Evolutionary conservation across 2,113 vertebrate genomes (phyloP), one percentile per base, ranked within the genome.

Genomic region (Himantopus leucocephalus): DNA sequence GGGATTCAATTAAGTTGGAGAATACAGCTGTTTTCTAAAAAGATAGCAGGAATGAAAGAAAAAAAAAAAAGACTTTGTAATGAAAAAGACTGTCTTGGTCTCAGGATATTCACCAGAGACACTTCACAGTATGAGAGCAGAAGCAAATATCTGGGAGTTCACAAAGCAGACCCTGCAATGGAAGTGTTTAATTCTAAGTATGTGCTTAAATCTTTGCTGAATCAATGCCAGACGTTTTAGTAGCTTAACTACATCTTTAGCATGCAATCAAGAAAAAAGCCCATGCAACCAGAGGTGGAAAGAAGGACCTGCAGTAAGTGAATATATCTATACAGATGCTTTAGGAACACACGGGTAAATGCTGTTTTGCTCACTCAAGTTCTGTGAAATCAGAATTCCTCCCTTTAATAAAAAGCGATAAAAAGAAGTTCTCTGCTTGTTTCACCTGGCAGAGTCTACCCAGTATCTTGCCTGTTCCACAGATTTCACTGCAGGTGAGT

Each of bases 111-210:
- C 60, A 92, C 70, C 21, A 81, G 91, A 82, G 85, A 94, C 85
- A 75, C 48, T 71, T 29, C 35, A 73, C 63, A 70, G 17, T 55
- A 77, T 66, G 55, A 93, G 45, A 76, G 77, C 81, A 96, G 92
- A 95, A 92, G 81, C 81, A 93, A 88, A 2, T 96, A 94, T 64
- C 82, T 68, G 58, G 11, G 55, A 91, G 58, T 79, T 90, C 35
- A 90, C 77, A 92, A 92, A 88, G 58, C 17, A 52, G 58, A 79
- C 50, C 41, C 59, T 70, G 45, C 67, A 94, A 70, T 96, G 73
- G 64, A 94, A 97, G 77, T 75, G 58, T 73, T 95, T 92, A 59
- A 83, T 90, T 96, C 79, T 88, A 94, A 89, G 30, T 86, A 91
- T 53, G 45, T 55, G 32, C 62, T 87, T 88, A 94, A 93, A 89